Percentiles rank a stretch among this genome's conserved stretches.
Conservation (phyloP, 1,140 invertebrate species). For the Brachionus rotundiformis region DNA sequence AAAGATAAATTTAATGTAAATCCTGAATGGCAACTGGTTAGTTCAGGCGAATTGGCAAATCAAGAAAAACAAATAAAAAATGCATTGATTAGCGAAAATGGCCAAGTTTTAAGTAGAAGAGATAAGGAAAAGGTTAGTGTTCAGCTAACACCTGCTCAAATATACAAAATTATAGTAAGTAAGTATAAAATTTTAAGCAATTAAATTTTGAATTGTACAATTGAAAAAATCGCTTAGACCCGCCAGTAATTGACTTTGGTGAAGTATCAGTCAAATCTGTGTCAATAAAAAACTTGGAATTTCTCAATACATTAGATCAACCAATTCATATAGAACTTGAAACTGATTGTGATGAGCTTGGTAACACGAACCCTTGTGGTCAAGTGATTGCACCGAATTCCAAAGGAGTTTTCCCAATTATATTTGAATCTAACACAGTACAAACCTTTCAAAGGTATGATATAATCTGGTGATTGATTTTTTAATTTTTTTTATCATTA, state of each 20-base stretch:
- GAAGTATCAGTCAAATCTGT: constrained; percentile 61
- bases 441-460: constrained; percentile 62
- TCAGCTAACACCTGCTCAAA: constrained; percentile 59
- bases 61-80: constrained; percentile 45
- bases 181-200: constrained; percentile 1
- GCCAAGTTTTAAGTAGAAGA: constrained; percentile 59
- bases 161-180: constrained; percentile 63
- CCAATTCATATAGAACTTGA: constrained; percentile 60
- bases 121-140: constrained; percentile 60
- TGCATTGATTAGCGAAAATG: constrained; percentile 57
- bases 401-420: constrained; percentile 61
- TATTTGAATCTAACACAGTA: constrained; percentile 63
- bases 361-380: constrained; percentile 63
- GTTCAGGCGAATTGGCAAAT: constrained; percentile 10
- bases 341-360: constrained; percentile 61
- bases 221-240: constrained; percentile 57
- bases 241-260: constrained; percentile 61
- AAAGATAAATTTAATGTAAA: constrained; percentile 43
- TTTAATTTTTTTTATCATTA: no score
- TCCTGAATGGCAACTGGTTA: constrained; percentile 49
- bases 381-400: constrained; percentile 63
- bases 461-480: no score
- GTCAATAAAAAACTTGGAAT: constrained; percentile 58
- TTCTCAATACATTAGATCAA: constrained; percentile 62
- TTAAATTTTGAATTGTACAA: neutral